Conservation (phyloP, 2,797 vertebrate genomes). For the Hydrocynus forskahlii region DNA sequence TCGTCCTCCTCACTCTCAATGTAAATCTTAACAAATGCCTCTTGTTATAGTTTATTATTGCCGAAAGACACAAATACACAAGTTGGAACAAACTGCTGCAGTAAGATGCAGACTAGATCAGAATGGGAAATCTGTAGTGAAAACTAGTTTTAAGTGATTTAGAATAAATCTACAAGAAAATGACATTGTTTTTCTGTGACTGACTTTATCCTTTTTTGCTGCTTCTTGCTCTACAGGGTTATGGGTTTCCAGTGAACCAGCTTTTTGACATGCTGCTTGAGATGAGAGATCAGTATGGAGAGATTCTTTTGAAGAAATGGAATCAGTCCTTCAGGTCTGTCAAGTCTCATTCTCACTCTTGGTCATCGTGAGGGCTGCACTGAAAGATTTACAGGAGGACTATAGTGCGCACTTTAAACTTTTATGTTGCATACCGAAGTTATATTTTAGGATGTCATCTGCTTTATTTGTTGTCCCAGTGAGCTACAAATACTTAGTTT, state of each 20-base stretch:
- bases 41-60: no score
- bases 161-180: background rate
- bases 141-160: no score
- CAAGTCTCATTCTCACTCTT: background rate
- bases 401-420: background rate
- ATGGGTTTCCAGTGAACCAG: conserved; percentile 93
- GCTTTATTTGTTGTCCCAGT: background rate
- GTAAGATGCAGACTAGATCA: no score
- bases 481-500: conserved; percentile 8
- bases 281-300: conserved; percentile 94
- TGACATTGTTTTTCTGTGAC: background rate
- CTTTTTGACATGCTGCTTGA: conserved; percentile 98
- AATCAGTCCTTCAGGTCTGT: conserved; percentile 88
- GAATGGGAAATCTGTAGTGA: no score
- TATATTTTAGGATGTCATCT: conserved; percentile 8
- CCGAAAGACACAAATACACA: no score
- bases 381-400: background rate
- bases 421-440: background rate
- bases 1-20: no score
- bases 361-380: background rate
- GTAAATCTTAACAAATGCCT: no score
- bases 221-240: conserved; percentile 78
- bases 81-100: no score
- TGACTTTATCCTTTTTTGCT: background rate
- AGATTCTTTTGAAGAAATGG: conserved; percentile 95